Percentiles rank a stretch among this genome's conserved stretches.
Evolutionary conservation across 1,140 invertebrate species (phyloP).

Genomic region (Tetragonula clypearis): DNA sequence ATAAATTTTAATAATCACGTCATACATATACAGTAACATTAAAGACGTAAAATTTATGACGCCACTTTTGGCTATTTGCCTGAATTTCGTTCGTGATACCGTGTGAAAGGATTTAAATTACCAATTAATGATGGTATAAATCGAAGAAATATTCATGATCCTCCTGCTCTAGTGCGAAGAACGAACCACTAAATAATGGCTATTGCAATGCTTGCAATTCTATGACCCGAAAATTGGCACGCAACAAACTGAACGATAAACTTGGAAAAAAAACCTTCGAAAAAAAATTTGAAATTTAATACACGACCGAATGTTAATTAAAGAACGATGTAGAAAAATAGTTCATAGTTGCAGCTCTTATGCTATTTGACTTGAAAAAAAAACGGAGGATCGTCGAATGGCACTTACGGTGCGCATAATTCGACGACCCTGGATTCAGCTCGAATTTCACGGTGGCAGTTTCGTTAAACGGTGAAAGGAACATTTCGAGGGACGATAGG

Average conservation of each 20-base stretch:
- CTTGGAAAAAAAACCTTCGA: not conserved
- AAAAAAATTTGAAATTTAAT: not conserved
- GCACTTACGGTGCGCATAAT: not conserved
- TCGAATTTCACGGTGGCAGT: slow-evolving; percentile 34
- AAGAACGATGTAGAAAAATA: not conserved
- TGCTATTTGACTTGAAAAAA: not conserved
- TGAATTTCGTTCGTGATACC: not conserved
- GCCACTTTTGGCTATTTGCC: not conserved
- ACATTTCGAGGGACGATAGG: slow-evolving; percentile 40
- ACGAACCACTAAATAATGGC: not conserved
- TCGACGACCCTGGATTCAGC: not conserved
- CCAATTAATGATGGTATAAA: not conserved
- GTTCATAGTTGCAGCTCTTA: not conserved
- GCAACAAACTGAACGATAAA: not conserved
- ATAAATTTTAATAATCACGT: not conserved
- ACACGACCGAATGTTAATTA: not conserved
- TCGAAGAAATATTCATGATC: too few relatives aligned
- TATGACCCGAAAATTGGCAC: not conserved
- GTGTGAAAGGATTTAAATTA: not conserved
- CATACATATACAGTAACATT: not conserved
- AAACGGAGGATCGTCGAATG: not conserved
- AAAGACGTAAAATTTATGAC: not conserved
- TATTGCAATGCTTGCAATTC: not conserved
- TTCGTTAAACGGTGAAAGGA: slow-evolving; percentile 48
- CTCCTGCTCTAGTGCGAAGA: not conserved